Conservation (phyloP, 2,797 vertebrate species). For the Cacajao melanocephalus region DNA sequence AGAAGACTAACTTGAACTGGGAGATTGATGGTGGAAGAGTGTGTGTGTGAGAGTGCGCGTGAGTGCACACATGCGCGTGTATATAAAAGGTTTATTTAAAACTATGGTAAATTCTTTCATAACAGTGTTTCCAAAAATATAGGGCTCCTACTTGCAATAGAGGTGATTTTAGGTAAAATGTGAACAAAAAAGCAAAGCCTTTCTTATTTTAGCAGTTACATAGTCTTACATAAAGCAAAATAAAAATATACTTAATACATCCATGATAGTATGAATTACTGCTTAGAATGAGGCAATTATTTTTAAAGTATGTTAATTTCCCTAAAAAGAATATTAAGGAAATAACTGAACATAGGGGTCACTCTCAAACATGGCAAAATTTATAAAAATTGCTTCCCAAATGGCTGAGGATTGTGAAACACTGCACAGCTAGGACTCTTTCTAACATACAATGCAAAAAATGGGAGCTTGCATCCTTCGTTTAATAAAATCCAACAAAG, state of each 20-base stretch:
- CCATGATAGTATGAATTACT: not conserved
- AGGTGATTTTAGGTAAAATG: not conserved
- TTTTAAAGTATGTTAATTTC: not conserved
- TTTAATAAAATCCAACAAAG: not conserved
- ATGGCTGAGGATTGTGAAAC: fast-evolving
- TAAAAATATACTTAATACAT: not conserved
- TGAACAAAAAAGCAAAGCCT: not conserved
- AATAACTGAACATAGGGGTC: not conserved
- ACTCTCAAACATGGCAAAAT: not conserved
- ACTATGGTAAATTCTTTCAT: not conserved
- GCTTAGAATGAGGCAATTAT: not conserved
- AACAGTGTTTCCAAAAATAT: not conserved
- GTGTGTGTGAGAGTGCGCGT: not conserved
- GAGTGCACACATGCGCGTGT: not conserved
- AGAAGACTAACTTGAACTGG: not conserved
- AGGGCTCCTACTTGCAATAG: not conserved
- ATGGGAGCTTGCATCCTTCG: fast-evolving
- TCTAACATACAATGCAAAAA: not conserved
- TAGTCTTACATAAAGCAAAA: not conserved
- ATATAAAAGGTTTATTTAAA: not conserved
- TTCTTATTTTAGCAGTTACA: not conserved
- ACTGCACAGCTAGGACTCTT: not conserved
- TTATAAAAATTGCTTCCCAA: not conserved
- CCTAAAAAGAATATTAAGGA: not conserved
- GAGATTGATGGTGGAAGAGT: not conserved